Conservation (phyloP, 2,888 invertebrate species). For the Scaptomyza polygonia region DNA sequence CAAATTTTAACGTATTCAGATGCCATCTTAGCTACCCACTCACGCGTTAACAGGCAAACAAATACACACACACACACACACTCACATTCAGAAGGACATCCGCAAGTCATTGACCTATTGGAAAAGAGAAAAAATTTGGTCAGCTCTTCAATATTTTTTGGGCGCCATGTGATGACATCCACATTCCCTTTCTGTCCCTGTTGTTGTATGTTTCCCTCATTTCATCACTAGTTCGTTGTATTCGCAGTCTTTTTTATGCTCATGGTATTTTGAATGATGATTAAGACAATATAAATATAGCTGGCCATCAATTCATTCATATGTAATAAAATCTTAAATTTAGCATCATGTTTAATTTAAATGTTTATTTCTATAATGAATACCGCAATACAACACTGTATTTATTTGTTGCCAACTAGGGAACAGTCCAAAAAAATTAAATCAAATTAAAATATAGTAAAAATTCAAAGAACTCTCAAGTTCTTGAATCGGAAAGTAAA, state of each 20-base stretch:
- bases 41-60: conserved; percentile 6
- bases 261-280: neutral
- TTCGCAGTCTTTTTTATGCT: neutral
- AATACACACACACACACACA: conserved; percentile 3
- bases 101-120: conserved; percentile 50
- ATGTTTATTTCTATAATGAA: neutral
- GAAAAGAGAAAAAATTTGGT: conserved; percentile 29
- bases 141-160: conserved; percentile 52
- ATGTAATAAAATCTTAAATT: neutral
- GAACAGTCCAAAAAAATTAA: too few relatives aligned
- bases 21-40: conserved; percentile 69
- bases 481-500: too few relatives aligned
- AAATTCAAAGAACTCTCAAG: too few relatives aligned
- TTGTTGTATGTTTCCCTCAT: neutral
- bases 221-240: neutral
- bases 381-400: too few relatives aligned
- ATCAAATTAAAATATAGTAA: too few relatives aligned
- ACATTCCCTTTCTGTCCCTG: conserved; percentile 16
- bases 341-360: neutral
- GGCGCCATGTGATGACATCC: conserved; percentile 35
- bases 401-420: neutral
- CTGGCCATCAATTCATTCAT: neutral
- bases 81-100: conserved; percentile 19
- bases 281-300: neutral
- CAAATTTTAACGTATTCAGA: conserved; percentile 59